Evolutionary conservation across 1,140 invertebrate genomes (phyloP), one percentile per base, ranked within the genome.

Genomic region (Cydia pomonella): DNA sequence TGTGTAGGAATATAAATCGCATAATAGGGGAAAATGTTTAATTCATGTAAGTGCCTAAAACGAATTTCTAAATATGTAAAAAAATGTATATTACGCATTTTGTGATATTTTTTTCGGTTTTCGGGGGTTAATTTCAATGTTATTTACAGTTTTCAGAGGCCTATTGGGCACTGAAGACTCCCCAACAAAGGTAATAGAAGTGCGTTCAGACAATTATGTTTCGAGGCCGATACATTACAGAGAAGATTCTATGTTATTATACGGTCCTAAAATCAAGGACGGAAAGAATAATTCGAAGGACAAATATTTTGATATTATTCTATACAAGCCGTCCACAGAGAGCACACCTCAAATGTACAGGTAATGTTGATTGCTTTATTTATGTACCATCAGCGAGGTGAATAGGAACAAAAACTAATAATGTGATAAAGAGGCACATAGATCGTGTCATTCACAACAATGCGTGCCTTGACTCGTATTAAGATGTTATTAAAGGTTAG

Each of bases 191-290:
- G 95, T 97, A 0, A 74, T 95, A 62, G 96, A 96, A 84, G 95
- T 96, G 0, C 94, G 94, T 81, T 93, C 94, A 12, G 95, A 96
- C 77, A 93, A 95, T 71, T 97, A 96, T 84, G 92, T 94, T 44
- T 94, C 94, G 77, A 93, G 95, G 75, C 88, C 93, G 21, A 94
- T 96, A 66, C 86, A 94, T 66, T 94, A 93, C 79, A 92, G 96
- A 73, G 95, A 97, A 85, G 96, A 97, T 83, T 94, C 95, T 13
- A 93, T 97, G 16, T 92, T 96, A 71, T 82, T 97, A 0, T 97
- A 97, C 87, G 93, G 93, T 73, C 95, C 95, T 41, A 91, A 89
- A 77, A 75, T 77, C 27, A 79, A 85, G 7, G 25, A 79, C 2
- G 89, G 90, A 71, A 79, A 76, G 3, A 92, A 86, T 77, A 93